Evolutionary conservation across 2,113 vertebrate species (phyloP).

Genomic region (Triplophysa dalaica): DNA sequence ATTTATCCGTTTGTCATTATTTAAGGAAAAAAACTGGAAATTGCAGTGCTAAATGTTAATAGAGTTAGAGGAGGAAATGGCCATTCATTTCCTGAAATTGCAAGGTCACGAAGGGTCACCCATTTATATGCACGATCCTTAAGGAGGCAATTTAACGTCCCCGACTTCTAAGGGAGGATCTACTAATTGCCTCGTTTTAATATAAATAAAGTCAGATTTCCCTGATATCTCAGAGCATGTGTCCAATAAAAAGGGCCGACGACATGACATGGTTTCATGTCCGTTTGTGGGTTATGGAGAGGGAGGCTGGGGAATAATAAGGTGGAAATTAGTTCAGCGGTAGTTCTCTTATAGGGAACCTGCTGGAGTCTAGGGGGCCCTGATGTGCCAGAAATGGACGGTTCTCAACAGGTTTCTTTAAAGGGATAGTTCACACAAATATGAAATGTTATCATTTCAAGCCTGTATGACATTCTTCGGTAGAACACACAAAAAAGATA

Average conservation of each 20-base stretch:
- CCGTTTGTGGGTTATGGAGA: not conserved
- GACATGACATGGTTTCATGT: slow-evolving; percentile 26
- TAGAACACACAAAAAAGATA: no score
- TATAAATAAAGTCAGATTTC: slow-evolving; percentile 56
- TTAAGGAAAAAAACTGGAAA: slow-evolving; percentile 65
- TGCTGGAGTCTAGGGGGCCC: not conserved
- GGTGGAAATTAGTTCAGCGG: not conserved
- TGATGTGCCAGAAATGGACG: not conserved
- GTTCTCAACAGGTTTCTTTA: not conserved
- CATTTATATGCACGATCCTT: slow-evolving; percentile 57
- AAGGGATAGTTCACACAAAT: no score
- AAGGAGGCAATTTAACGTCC: slow-evolving; percentile 56
- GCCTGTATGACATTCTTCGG: no score
- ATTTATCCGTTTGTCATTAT: slow-evolving; percentile 69
- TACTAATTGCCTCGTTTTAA: slow-evolving; percentile 57
- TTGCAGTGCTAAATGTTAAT: slow-evolving; percentile 65
- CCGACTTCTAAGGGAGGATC: slow-evolving; percentile 47
- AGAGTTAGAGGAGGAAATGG: slow-evolving; percentile 56
- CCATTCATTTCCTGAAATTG: slow-evolving; percentile 59
- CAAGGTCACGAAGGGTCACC: slow-evolving; percentile 60
- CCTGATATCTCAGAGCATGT: slow-evolving; percentile 38
- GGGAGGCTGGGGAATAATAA: not conserved
- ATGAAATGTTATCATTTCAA: no score
- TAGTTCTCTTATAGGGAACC: not conserved
- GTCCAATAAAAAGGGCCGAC: slow-evolving; percentile 33